Percentiles rank a stretch among this genome's conserved stretches.
Evolutionary conservation across 37 sponge, comb jelly and placozoan species (phyloP).

Genomic region (Aplysina aerophoba): DNA sequence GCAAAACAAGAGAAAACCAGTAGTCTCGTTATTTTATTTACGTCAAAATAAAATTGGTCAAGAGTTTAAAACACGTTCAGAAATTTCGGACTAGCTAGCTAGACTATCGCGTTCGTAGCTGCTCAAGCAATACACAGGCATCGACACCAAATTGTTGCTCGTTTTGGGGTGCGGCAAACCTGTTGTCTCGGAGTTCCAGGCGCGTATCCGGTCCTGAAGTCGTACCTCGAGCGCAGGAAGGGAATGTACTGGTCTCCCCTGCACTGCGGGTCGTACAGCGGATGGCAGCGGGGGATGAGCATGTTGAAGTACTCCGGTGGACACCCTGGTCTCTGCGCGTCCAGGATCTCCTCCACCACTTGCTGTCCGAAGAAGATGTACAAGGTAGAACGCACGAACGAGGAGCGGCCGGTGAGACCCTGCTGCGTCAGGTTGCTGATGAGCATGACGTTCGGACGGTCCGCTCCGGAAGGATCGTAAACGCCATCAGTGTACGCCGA

Average conservation of each 20-base stretch:
- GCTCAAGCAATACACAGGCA: neutral
- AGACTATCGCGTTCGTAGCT: no score
- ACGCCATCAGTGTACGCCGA: constrained; percentile 81
- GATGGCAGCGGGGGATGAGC: constrained; percentile 80
- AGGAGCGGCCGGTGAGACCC: constrained; percentile 76
- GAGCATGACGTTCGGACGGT: constrained; percentile 68
- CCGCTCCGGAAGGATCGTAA: constrained; percentile 72
- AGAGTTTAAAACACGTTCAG: no score
- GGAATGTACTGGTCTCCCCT: constrained; percentile 77
- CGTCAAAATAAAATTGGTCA: no score
- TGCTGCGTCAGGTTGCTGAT: constrained; percentile 77
- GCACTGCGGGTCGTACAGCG: constrained; percentile 79
- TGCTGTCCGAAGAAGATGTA: constrained; percentile 95
- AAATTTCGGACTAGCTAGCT: no score
- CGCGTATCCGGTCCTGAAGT: constrained; percentile 78
- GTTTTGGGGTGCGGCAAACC: constrained; percentile 1
- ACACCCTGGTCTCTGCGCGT: constrained; percentile 89
- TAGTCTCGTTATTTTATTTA: no score
- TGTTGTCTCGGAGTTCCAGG: constrained; percentile 92
- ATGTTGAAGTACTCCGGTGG: constrained; percentile 94
- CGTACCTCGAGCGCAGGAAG: constrained; percentile 82
- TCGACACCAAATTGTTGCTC: neutral
- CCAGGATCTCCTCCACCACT: constrained; percentile 92
- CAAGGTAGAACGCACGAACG: constrained; percentile 65
- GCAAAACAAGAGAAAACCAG: neutral